Percentiles rank a stretch among this genome's conserved stretches.
phyloP scores from a whole-genome alignment of 2,113 vertebrate species.

The Setophaga petechia region DNA sequence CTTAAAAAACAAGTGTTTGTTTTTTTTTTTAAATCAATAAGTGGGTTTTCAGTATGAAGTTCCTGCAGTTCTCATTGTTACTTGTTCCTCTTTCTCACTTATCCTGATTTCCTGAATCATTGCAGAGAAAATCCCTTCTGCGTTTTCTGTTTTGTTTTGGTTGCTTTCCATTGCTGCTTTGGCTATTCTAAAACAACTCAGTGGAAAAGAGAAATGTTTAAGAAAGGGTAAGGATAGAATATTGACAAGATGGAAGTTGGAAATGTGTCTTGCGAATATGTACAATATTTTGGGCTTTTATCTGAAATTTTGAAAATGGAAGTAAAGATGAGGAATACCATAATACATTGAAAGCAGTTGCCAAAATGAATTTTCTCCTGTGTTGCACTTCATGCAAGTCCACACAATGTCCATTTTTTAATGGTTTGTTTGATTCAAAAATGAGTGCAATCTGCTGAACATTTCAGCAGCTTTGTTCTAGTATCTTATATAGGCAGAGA shows the following conservation, averaged over 20 bases:
- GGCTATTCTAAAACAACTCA: neutral
- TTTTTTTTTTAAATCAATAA: neutral
- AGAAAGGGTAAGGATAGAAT: neutral
- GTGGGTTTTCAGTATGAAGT: neutral
- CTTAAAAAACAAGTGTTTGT: neutral
- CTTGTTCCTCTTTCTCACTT: neutral
- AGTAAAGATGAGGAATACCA: neutral
- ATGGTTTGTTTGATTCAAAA: neutral
- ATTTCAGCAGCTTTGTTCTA: neutral
- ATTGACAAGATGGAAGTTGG: neutral
- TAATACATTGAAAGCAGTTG: neutral
- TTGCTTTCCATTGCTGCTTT: neutral
- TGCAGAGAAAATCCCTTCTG: neutral
- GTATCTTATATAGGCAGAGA: neutral
- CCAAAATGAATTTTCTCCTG: neutral
- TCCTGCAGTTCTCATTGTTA: neutral
- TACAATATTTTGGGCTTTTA: neutral
- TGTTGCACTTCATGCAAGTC: neutral
- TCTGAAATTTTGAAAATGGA: neutral
- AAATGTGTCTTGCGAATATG: neutral
- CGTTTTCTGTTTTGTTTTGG: neutral
- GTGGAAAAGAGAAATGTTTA: neutral
- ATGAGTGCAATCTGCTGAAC: neutral
- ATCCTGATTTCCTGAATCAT: neutral
- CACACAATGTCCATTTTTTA: neutral